Conservation (phyloP, 2,113 vertebrate genomes). For the Chloebia gouldiae region DNA sequence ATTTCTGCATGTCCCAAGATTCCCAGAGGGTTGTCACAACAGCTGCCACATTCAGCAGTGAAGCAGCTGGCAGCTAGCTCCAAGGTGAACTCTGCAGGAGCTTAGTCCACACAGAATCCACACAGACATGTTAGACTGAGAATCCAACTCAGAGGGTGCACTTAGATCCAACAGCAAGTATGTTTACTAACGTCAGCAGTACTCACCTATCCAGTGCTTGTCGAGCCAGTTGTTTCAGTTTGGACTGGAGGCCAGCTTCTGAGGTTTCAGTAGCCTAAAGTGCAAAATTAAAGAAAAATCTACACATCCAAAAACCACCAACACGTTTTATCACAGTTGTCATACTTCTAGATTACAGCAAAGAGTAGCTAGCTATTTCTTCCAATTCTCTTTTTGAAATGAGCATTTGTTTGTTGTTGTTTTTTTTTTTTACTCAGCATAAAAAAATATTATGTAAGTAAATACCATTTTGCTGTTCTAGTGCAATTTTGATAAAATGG, state of each 20-base stretch:
- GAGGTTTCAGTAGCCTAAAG: constrained; percentile 90
- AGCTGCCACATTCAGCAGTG: not conserved
- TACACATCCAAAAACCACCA: not conserved
- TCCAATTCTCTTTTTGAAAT: not conserved
- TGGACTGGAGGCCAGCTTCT: constrained; percentile 87
- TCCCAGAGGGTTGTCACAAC: not conserved
- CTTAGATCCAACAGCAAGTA: not conserved
- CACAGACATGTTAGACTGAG: not conserved
- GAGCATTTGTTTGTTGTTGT: not conserved
- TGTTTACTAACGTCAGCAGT: not conserved
- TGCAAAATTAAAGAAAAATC: constrained; percentile 16
- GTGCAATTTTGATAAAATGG: not conserved
- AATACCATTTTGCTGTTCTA: not conserved
- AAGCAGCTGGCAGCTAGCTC: not conserved
- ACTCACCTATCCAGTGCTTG: constrained; percentile 93
- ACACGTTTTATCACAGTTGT: not conserved
- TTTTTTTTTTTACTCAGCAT: not conserved
- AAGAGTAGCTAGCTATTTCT: not conserved
- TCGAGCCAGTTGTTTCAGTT: constrained; percentile 94
- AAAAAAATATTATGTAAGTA: not conserved
- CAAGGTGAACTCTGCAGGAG: not conserved
- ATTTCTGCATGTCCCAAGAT: not conserved
- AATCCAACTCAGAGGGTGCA: not conserved
- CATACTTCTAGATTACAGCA: not conserved
- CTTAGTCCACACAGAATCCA: not conserved